Percentiles rank a stretch among this genome's conserved stretches.
These are phyloP conservation scores for Pogoniulus pusillus DNA, from an alignment of 2,797 vertebrate species.

Conservation along the genomic window DNA sequence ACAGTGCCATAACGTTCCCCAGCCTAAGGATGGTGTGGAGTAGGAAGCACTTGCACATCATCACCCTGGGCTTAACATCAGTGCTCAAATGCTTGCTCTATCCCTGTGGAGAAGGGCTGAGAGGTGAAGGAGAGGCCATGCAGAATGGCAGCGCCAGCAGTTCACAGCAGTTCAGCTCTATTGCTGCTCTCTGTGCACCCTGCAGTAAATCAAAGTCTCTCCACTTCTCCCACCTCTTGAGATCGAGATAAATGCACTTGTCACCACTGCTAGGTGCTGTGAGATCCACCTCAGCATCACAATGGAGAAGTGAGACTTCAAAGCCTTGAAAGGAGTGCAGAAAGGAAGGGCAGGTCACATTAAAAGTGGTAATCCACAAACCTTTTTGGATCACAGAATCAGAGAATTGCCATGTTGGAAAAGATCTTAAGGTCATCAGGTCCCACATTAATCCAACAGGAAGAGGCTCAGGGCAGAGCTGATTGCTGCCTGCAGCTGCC, in stretches of 20 bases:
- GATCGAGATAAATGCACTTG: neutral
- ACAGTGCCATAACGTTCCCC: neutral
- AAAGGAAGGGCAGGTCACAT: neutral
- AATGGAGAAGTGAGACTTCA: neutral
- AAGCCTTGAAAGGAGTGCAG: neutral
- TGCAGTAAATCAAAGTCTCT: neutral
- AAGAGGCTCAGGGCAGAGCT: too few relatives aligned
- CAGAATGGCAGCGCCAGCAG: rapidly evolving
- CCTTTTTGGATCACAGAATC: neutral
- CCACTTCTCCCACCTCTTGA: neutral
- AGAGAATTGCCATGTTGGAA: too few relatives aligned
- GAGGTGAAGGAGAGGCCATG: neutral
- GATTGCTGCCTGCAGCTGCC: too few relatives aligned
- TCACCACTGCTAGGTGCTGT: neutral
- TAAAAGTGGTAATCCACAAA: neutral
- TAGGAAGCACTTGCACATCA: neutral
- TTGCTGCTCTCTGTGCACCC: rapidly evolving
- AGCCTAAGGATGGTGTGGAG: neutral
- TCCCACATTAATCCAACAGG: too few relatives aligned
- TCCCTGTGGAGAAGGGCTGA: neutral
- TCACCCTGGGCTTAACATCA: neutral
- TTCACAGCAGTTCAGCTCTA: neutral
- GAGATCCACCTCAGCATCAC: neutral
- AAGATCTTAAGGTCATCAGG: too few relatives aligned
- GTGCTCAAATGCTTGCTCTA: neutral